These are phyloP conservation scores for Helicoverpa armigera DNA, from an alignment of 1,140 invertebrate genomes.

Conservation along the genomic window DNA sequence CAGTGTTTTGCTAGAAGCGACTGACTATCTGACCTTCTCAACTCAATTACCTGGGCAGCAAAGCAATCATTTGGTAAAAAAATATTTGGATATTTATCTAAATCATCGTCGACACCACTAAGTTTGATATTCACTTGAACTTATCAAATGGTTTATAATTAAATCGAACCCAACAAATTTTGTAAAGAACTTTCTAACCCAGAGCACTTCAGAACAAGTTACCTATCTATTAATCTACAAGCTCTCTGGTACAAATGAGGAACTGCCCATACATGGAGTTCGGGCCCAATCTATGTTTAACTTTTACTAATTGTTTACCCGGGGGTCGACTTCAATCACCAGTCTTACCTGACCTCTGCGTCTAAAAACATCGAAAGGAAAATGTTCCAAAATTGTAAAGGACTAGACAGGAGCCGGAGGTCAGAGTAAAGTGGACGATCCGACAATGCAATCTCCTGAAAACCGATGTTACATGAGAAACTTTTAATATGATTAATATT, in stretches of 20 bases:
- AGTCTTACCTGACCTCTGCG: slow-evolving; percentile 50
- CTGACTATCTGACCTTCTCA: too few species aligned
- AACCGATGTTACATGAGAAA: slow-evolving; percentile 62
- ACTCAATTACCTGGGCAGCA: too few species aligned
- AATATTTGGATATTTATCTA: too few species aligned
- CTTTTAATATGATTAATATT: slow-evolving; percentile 68
- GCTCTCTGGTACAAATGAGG: slow-evolving; percentile 54
- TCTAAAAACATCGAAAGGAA: background rate
- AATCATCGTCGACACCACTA: too few species aligned
- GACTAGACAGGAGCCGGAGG: background rate
- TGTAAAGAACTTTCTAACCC: background rate
- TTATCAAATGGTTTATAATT: background rate
- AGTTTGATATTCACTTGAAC: background rate
- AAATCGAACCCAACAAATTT: background rate
- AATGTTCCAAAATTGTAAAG: background rate
- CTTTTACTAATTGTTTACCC: slow-evolving; percentile 70
- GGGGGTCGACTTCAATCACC: slow-evolving; percentile 55
- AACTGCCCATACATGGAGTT: slow-evolving; percentile 61
- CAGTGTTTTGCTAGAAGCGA: too few species aligned
- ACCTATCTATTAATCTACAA: slow-evolving; percentile 48
- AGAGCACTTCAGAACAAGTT: background rate
- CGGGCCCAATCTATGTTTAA: slow-evolving; percentile 67
- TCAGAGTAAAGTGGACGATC: slow-evolving; percentile 42
- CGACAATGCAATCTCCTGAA: slow-evolving; percentile 56
- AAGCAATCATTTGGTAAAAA: too few species aligned